Percentiles rank a stretch among this genome's conserved stretches.
Evolutionary conservation across 2,113 vertebrate genomes (phyloP).

Genomic region (Heptranchias perlo): DNA sequence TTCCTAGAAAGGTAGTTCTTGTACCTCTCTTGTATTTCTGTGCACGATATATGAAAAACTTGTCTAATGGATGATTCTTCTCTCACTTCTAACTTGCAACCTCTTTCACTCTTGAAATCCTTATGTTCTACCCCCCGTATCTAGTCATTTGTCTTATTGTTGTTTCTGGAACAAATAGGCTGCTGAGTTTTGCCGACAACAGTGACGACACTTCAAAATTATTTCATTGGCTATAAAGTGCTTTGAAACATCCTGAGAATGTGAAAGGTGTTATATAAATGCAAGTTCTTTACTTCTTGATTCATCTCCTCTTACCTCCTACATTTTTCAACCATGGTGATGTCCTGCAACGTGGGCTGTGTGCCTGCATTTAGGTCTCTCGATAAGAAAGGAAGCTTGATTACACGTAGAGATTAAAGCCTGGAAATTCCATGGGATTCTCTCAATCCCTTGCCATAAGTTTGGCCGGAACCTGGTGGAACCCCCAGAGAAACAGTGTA

Average conservation of each 20-base stretch:
- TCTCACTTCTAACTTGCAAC: not conserved
- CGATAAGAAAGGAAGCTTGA: not conserved
- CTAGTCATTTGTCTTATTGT: not conserved
- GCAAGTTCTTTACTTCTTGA: not conserved
- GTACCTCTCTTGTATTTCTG: not conserved
- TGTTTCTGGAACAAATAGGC: not conserved
- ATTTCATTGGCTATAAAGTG: not conserved
- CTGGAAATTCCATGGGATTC: not conserved
- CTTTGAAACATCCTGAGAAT: not conserved
- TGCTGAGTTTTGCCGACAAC: not conserved
- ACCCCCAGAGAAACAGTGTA: not conserved
- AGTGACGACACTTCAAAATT: not conserved
- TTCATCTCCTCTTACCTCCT: not conserved
- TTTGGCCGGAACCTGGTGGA: not conserved
- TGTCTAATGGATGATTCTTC: not conserved
- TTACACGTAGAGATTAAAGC: not conserved
- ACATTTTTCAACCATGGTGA: not conserved
- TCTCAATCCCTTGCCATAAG: not conserved
- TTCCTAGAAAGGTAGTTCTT: not conserved
- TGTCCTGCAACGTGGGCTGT: not conserved
- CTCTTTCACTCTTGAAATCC: too few species aligned
- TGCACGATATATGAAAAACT: not conserved
- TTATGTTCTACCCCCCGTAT: not conserved
- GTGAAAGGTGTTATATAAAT: not conserved
- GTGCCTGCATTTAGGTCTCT: not conserved